phyloP scores from a whole-genome alignment of 64 coral and sea anemone genomes.

The Stichodactyla mertensii region DNA sequence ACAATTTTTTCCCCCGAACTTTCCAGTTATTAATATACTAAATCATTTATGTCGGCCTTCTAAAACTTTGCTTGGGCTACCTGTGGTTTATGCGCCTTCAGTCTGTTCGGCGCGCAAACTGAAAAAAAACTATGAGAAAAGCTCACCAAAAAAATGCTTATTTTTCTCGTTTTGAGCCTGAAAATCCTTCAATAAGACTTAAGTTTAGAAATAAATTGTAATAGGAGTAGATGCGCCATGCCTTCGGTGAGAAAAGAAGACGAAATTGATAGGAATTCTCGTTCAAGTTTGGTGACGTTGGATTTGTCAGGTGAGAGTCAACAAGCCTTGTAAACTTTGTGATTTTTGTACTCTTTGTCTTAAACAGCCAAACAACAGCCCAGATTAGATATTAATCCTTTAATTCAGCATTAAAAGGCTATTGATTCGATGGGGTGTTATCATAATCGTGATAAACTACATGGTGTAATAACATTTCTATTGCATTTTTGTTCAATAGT shows the following conservation, averaged over 20 bases:
- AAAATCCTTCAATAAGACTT: background rate
- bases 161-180: background rate
- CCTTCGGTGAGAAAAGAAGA: background rate
- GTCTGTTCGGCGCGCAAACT: constrained; percentile 26
- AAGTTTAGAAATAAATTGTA: background rate
- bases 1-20: too few species aligned
- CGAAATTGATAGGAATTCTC: background rate
- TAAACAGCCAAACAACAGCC: background rate
- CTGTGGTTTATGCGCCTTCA: background rate
- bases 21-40: too few species aligned
- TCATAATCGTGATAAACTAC: background rate
- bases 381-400: background rate
- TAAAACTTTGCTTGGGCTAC: too few species aligned
- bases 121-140: constrained; percentile 11
- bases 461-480: too few species aligned
- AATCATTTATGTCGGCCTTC: too few species aligned
- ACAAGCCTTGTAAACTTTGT: background rate
- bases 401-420: background rate
- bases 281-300: constrained; percentile 24
- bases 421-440: background rate
- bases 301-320: constrained; percentile 24
- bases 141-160: background rate
- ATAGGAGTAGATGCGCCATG: background rate
- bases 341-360: background rate
- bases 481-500: background rate